Percentiles rank a stretch among this genome's conserved stretches.
phyloP scores from a whole-genome alignment of 2,113 vertebrate species.

The Candoia aspera region DNA sequence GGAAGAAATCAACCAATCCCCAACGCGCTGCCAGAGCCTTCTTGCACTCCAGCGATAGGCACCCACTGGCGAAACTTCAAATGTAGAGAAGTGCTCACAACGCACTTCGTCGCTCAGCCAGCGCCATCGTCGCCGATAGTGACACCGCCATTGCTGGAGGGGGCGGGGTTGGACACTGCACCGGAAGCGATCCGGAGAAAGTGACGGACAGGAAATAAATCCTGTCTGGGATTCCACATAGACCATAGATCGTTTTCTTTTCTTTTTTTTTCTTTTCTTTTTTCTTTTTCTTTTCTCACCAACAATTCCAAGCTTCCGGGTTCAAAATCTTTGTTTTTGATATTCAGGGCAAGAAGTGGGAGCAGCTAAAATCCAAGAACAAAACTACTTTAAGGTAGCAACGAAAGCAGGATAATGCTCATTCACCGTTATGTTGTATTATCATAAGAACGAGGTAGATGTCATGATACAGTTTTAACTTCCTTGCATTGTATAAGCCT shows the following conservation, averaged over 20 bases:
- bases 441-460: not conserved
- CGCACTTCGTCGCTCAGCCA: not conserved
- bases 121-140: not conserved
- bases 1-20: not conserved
- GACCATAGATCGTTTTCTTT: not conserved
- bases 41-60: slow-evolving; percentile 28
- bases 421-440: not conserved
- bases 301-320: not conserved
- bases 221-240: slow-evolving; percentile 31
- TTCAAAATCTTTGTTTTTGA: not conserved
- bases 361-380: not conserved
- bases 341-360: not conserved
- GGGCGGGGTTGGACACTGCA: slow-evolving; percentile 31
- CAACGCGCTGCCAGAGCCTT: slow-evolving; percentile 12
- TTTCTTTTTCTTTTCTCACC: too few species aligned
- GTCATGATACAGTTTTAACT: not conserved
- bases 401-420: not conserved
- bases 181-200: slow-evolving; percentile 51
- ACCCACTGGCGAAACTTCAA: slow-evolving; percentile 9
- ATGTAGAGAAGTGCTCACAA: not conserved
- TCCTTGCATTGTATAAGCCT: not conserved
- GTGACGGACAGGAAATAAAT: slow-evolving; percentile 44
- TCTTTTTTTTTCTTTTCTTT: too few species aligned
- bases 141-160: not conserved
- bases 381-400: not conserved